Percentiles rank a stretch among this genome's conserved stretches.
Conservation (phyloP, 2,888 invertebrate genomes). For the Apamea sordens region DNA sequence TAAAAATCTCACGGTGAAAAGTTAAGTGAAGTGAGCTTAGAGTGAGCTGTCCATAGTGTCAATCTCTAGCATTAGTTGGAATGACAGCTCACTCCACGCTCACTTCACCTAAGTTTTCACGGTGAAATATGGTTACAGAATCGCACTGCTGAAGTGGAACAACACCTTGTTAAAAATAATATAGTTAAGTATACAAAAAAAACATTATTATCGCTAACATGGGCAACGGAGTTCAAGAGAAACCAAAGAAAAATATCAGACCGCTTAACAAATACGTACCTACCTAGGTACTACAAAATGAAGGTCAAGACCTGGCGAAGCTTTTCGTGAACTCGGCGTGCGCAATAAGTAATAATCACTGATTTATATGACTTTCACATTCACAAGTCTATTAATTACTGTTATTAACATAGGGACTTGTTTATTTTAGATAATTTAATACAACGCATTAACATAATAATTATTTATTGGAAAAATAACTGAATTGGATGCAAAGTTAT, state of each 20-base stretch:
- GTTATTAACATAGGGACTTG: conserved; percentile 1
- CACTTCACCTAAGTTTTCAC: no score
- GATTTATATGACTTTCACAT: conserved; percentile 15
- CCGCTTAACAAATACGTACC: neutral
- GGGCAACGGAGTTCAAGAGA: no score
- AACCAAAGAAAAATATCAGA: neutral
- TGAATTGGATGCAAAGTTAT: conserved; percentile 31
- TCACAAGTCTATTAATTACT: conserved; percentile 3
- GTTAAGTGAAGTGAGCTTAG: no score
- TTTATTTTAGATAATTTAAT: conserved; percentile 13
- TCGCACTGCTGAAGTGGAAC: neutral
- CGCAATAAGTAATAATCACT: neutral
- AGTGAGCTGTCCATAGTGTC: no score
- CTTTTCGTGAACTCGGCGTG: neutral
- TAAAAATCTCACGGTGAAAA: no score
- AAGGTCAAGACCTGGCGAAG: neutral
- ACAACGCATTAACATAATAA: conserved; percentile 1
- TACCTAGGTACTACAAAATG: neutral
- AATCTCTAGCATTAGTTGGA: no score
- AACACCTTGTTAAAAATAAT: neutral
- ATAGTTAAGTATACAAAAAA: neutral
- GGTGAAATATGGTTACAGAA: no score
- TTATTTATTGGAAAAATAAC: conserved; percentile 25
- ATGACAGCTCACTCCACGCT: no score
- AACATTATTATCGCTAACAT: neutral